phyloP scores from a whole-genome alignment of 2,113 vertebrate genomes.

The Cichladusa arquata region DNA sequence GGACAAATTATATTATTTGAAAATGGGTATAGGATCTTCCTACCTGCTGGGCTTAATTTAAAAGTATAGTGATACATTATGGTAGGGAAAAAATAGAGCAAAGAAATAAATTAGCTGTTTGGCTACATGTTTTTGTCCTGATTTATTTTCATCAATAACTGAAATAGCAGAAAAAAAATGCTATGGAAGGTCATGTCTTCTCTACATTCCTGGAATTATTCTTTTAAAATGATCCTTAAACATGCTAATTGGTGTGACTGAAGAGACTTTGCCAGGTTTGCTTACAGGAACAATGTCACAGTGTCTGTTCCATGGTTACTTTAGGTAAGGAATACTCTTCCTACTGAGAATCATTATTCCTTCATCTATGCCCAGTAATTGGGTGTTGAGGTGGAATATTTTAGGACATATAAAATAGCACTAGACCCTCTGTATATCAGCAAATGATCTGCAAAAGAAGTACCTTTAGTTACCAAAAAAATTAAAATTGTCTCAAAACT shows the following conservation, averaged over 20 bases:
- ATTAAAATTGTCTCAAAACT: not conserved
- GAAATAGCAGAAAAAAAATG: not conserved
- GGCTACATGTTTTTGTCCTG: not conserved
- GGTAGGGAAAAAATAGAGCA: not conserved
- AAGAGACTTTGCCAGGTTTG: not conserved
- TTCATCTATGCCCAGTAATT: not conserved
- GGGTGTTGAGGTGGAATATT: not conserved
- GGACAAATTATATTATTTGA: slow-evolving; percentile 18
- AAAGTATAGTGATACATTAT: not conserved
- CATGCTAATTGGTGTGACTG: not conserved
- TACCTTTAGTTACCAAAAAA: not conserved
- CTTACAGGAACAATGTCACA: not conserved
- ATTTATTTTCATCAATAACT: not conserved
- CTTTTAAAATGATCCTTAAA: not conserved
- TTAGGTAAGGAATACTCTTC: not conserved
- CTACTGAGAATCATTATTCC: not conserved
- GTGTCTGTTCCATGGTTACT: not conserved
- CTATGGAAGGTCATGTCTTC: not conserved
- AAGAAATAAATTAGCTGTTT: not conserved
- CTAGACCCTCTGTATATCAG: not conserved
- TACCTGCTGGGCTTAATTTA: slow-evolving; percentile 46
- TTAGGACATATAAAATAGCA: not conserved
- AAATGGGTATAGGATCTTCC: not conserved
- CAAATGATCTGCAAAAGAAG: not conserved
- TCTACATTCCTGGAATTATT: not conserved